Base-by-base conservation (phyloP, 2,888 invertebrate genomes). In the Euproctis similis region DNA sequence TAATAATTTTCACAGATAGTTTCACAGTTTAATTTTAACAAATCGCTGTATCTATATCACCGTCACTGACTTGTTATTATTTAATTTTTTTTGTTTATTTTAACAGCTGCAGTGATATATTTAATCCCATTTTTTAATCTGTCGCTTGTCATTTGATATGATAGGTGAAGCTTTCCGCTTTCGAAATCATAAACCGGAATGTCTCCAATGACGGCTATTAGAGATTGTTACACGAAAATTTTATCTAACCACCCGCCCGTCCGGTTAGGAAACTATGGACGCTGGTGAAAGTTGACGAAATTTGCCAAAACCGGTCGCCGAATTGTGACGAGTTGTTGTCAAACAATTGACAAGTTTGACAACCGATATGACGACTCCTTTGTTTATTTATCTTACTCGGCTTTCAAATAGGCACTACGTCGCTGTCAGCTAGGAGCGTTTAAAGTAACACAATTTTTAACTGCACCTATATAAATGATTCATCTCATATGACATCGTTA, bases 161-260 rank as follows among this genome's bases (percentile, higher is more conserved):
- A n/a, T 54, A 53, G 41, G 47, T 35, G 37, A 36, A 32, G 39
- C 50, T 60, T 41, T 49, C 56, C 36, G 62, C 72, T 76, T 76
- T 75, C 75, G 59, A 72, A 73, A 72, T 46, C 53, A 47, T 49
- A 53, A 63, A 67, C 69, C 66, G 64, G 72, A 59, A 61, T 69
- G 51, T 48, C 35, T 19, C 45, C 41, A 55, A 55, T 59, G 59
- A 59, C 57, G 52, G 46, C 45, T 42, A 40, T 48, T 46, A 52
- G 32, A 41, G 11, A 24, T 28, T 38, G 27, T 27, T 33, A 34
- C 43, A 40, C 41, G 35, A 42, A 54, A 50, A 34, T 18, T 36
- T 35, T 34, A 39, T 21, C 8, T 8, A 5, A 22, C 31, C 28
- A 33, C 34, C 24, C 27, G 33, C 31, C 38, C 39, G 30, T 45